Evolutionary conservation across 2,797 vertebrate genomes (phyloP).

Genomic region (Pagetopsis macropterus): DNA sequence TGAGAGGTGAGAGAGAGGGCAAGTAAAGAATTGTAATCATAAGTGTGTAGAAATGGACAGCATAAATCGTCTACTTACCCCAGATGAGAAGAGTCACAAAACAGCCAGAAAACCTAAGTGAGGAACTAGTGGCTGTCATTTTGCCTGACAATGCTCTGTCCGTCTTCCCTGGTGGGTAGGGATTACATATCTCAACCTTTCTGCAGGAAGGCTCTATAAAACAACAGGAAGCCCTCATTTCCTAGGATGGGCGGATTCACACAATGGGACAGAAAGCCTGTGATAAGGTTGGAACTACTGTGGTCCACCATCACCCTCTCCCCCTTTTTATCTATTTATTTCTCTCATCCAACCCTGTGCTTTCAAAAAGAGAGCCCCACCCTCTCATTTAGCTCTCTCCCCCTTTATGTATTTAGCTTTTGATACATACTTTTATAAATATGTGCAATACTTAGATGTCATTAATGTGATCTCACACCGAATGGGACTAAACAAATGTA

Average conservation of each 20-base stretch:
- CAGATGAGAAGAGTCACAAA: conserved; percentile 67
- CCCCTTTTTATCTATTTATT: conserved; percentile 24
- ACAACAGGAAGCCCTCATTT: conserved; percentile 85
- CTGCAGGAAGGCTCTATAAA: conserved; percentile 81
- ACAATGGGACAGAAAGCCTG: conserved; percentile 70
- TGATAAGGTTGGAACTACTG: conserved; percentile 64
- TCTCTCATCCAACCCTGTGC: conserved; percentile 48
- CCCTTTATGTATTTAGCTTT: not conserved
- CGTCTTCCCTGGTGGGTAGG: conserved; percentile 64
- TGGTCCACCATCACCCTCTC: conserved; percentile 51
- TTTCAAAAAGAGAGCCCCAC: conserved; percentile 19
- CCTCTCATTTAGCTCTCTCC: not conserved
- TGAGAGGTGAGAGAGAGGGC: conserved; percentile 51
- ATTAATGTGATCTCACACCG: not conserved
- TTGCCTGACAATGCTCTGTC: conserved; percentile 62
- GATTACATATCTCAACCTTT: conserved; percentile 80
- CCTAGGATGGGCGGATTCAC: conserved; percentile 82
- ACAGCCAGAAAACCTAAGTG: conserved; percentile 45
- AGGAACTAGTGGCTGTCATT: conserved; percentile 61
- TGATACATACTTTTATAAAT: conserved; percentile 15
- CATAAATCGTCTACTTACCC: conserved; percentile 71
- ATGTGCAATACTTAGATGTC: conserved; percentile 7
- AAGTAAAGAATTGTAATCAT: conserved; percentile 30
- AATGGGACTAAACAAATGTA: not conserved
- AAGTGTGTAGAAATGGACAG: conserved; percentile 28